Base-by-base conservation (phyloP, 2,888 invertebrate species). In the Peribatodes rhomboidaria region DNA sequence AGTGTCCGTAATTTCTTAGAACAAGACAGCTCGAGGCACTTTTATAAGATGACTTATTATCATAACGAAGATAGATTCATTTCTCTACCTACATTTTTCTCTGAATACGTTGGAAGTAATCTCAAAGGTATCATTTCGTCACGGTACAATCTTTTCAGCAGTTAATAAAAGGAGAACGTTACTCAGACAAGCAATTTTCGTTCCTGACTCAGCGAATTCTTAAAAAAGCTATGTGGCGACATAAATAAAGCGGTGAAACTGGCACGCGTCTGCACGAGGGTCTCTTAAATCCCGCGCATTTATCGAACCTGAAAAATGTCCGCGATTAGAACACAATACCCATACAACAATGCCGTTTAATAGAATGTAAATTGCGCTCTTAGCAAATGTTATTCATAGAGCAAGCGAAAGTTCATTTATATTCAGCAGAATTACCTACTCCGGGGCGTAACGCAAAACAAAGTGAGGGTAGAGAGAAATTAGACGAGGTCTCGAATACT, bases 361-460 rank as follows among this genome's bases (percentile, higher is more conserved):
- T 77, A 81, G 84, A 75, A 88, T 88, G 85, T 83, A 89, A 88
- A 88, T 88, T 81, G 80, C 67, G 75, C 79, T 86, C 81, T 83
- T 81, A 83, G 84, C 73, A 85, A 89, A 89, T 88, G 83, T 88
- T 89, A 89, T 89, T 87, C 88, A 88, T 88, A 84, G 87, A 86
- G 84, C 77, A 83, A 81, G 84, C 81, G 81, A 78, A 86, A 81
- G 81, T 85, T 88, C 84, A 87, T 90, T 87, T 89, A 87, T 86
- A 89, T 89, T 86, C 87, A 86, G 83, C 75, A 74, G 84, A 85
- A 88, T 87, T 85, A 88, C 55, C 44, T 55, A 55, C 82, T 80
- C 75, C 73, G 78, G 72, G 81, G 78, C 76, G 79, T 82, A 79
- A 81, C 76, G 77, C 79, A 80, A 83, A 83, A 83, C 80, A 85